Evolutionary conservation across 1,140 invertebrate genomes (phyloP).

Genomic region (Drosophila nebulosa): DNA sequence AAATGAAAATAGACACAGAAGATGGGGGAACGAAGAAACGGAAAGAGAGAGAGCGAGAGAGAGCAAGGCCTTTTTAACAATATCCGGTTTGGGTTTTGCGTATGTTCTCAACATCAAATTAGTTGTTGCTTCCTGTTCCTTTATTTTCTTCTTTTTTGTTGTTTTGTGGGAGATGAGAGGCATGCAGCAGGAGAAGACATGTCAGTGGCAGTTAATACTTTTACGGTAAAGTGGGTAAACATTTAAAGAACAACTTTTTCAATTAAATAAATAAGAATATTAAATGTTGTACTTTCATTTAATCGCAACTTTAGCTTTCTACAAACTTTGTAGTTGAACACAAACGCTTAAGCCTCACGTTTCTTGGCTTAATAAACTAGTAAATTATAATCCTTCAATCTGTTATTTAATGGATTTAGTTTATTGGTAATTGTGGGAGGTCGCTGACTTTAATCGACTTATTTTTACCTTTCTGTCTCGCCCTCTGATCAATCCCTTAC

Average conservation of each 20-base stretch:
- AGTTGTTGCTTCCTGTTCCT: not conserved
- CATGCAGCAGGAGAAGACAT: not conserved
- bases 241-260: not conserved
- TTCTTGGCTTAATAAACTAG: not conserved
- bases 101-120: slow-evolving; percentile 1
- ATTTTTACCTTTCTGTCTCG: too few species aligned
- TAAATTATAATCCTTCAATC: not conserved
- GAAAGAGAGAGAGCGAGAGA: not conserved
- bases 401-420: not conserved
- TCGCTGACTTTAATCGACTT: too few species aligned
- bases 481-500: too few species aligned
- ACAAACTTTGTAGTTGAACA: not conserved
- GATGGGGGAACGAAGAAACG: not conserved
- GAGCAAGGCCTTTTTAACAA: not conserved
- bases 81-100: not conserved
- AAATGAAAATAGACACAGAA: not conserved
- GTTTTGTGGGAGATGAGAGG: not conserved
- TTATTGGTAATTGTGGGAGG: not conserved
- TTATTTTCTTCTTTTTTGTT: not conserved
- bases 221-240: not conserved
- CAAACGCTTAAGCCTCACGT: not conserved
- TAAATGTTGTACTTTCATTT: not conserved
- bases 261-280: not conserved
- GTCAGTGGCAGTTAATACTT: not conserved
- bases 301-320: not conserved